Base-by-base conservation (phyloP, 2,888 invertebrate species). In the Phengaris arion region DNA sequence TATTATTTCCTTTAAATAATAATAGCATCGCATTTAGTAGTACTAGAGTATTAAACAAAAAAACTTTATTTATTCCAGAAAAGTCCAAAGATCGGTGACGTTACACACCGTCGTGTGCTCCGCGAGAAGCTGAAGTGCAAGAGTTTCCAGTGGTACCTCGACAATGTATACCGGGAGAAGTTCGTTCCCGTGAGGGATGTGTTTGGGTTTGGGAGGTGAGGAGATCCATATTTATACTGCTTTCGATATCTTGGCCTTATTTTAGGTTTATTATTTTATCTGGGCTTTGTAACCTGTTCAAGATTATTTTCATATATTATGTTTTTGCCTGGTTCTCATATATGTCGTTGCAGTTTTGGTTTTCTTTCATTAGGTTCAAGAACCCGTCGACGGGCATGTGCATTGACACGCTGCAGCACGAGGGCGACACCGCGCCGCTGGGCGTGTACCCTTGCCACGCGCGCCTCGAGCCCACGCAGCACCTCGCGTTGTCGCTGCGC, bases 141-240 rank as follows among this genome's bases (percentile, higher is more conserved):
- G 87, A 95, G 94, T 82, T 99, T 99, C 91, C 96, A 96, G 84
- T 99, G 99, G 99, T 99, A 96, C 90, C 94, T 99, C 79, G 96
- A 97, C 78, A 97, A 98, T 87, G 94, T 99, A 4, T 98, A 97
- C 88, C 96, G 96, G 48, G 97, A 98, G 86, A 98, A 98, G 90
- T 99, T 98, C 86, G 95, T 98, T 74, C 97, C 97, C 0, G 97
- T 97, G 75, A 95, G 97, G 83, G 95, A 98, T 85, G 97, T 97
- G 0, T 91, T 94, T 75, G 96, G 95, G 0, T 97, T 96, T 88
- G 98, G 98, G 79, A 94, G 95, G 95, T 95, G 51, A 74, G 77
- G 59, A 10, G 51, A 57, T n/a, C 7, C 7, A 52, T 51, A 46
- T 46, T n/a, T 10, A 59, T 22, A 22, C 48, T 48, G 48, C 48